Evolutionary conservation across 2,888 invertebrate species (phyloP), one percentile per base, ranked within the genome.

Genomic region (Pasiphila rectangulata): DNA sequence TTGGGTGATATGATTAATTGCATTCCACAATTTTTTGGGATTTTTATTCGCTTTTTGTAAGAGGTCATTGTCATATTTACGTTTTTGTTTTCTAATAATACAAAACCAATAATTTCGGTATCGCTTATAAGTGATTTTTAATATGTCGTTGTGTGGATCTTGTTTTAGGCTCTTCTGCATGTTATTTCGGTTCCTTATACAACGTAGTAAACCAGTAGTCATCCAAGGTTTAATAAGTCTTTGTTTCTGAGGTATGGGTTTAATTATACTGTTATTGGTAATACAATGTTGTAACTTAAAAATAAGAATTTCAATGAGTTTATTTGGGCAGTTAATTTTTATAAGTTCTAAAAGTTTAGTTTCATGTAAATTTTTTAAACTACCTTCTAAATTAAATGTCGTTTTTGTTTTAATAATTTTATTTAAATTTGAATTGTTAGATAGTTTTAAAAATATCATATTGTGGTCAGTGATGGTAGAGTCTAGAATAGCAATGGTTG

Each of bases 201-300:
- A 23, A 6, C 21, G 21, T n/a, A 35, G 13, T 34, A 23, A n/a
- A 5, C 23, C 23, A 13, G 4, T n/a, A 23, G 35, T 35, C n/a
- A 21, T 35, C 35, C 35, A 35, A 17, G 35, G 21, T 35, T 21
- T 21, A 15, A 35, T 34, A 5, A 16, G 16, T 30, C 21, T 21
- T 21, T 21, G 4, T 21, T 21, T 21, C 21, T 21, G 25, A 9
- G 25, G 25, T 12, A 25, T 25, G 10, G 25, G 3, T 10, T 25
- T 25, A 25, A 10, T 25, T 4, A 25, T 25, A 3, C 10, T 25
- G 12, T 25, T 25, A 2, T 9, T 25, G 5, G 25, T 25, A 4
- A 25, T 25, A 12, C 25, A 25, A 9, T 25, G 25, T 6, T 25
- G 25, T 25, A 25, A 6, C 12, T 6, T 21, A 21, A 2, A 10